Conservation (phyloP, 2,888 invertebrate species). For the Eupeodes latifasciatus region DNA sequence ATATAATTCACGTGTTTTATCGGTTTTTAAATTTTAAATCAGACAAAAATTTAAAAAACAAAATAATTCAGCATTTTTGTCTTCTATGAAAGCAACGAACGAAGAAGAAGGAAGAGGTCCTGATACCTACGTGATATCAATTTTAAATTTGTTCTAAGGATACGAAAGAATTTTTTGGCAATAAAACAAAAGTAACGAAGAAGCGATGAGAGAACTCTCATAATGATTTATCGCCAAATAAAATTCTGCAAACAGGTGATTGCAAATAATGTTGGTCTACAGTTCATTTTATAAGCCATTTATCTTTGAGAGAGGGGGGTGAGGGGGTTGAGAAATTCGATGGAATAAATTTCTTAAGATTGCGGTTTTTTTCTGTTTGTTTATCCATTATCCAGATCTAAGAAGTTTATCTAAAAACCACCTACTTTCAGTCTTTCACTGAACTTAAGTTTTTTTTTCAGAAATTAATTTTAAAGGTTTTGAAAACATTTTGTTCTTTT, state of each 20-base stretch:
- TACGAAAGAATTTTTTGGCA: conserved; percentile 7
- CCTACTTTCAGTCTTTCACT: too few relatives aligned
- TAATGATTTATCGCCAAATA: conserved; percentile 21
- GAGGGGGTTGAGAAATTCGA: not conserved
- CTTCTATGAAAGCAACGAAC: too few relatives aligned
- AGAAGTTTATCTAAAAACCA: too few relatives aligned
- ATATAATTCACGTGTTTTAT: not conserved
- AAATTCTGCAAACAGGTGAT: conserved; percentile 30
- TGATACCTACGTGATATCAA: conserved; percentile 13
- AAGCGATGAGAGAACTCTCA: conserved; percentile 9
- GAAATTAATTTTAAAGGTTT: too few relatives aligned
- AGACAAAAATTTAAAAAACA: not conserved
- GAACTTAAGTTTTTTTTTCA: too few relatives aligned
- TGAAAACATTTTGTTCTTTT: too few relatives aligned
- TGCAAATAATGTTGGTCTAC: not conserved
- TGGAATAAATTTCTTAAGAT: not conserved
- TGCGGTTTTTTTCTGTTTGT: not conserved
- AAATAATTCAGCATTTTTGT: not conserved
- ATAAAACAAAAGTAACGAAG: conserved; percentile 13
- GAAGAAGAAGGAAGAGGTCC: not conserved
- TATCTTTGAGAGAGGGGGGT: not conserved
- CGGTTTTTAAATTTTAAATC: conserved; percentile 27
- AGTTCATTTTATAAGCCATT: conserved; percentile 3
- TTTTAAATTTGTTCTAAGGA: conserved; percentile 15
- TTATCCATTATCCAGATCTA: not conserved